Percentiles rank a stretch among this genome's conserved stretches.
These are phyloP conservation scores for Apis florea DNA, from an alignment of 1,140 invertebrate genomes.

Conservation along the genomic window DNA sequence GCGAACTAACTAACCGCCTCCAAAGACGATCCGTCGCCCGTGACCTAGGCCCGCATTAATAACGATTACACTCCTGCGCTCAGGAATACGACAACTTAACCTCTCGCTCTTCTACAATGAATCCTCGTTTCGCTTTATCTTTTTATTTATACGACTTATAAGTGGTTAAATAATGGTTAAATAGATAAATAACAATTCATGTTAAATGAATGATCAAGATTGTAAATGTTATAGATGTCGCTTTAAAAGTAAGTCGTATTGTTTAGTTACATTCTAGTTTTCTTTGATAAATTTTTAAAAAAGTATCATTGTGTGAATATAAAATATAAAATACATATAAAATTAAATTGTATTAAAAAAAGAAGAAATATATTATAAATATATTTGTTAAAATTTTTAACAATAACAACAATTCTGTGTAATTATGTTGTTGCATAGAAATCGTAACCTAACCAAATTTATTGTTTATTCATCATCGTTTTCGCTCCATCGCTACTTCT, in stretches of 20 bases:
- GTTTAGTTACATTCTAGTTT: no score
- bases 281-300: no score
- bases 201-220: no score
- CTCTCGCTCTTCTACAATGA: conserved; percentile 9
- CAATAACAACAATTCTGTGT: no score
- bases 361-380: no score
- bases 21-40: conserved; percentile 77
- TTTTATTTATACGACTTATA: background rate
- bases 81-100: conserved; percentile 40
- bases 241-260: no score
- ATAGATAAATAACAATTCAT: no score
- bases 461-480: background rate
- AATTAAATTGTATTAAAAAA: no score
- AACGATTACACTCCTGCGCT: conserved; percentile 67
- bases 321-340: no score
- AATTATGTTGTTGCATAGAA: background rate
- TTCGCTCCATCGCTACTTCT: background rate
- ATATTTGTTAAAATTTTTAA: no score
- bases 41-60: conserved; percentile 82
- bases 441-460: background rate
- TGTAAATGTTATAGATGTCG: background rate
- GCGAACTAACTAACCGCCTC: conserved; percentile 77
- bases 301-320: no score
- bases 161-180: no score
- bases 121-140: background rate